Conservation (phyloP, 2,888 invertebrate species). For the Eutolmus rufibarbis region DNA sequence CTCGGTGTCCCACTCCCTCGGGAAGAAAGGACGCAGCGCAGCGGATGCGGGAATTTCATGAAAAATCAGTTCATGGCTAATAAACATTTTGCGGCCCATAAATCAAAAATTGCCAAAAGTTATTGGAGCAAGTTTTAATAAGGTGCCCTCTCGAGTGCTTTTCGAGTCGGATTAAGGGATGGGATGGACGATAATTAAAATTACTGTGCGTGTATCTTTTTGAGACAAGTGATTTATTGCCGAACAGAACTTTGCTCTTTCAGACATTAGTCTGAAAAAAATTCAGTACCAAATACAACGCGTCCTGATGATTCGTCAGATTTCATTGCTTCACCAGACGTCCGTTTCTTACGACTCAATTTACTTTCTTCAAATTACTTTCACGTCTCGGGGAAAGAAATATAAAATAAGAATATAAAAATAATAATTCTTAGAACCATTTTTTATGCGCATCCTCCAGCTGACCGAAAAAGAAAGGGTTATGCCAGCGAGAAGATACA, state of each 20-base stretch:
- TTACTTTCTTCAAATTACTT: neutral
- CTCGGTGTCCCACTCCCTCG: neutral
- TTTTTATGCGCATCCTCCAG: neutral
- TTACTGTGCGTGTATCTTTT: neutral
- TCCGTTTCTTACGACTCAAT: neutral
- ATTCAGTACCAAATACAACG: neutral
- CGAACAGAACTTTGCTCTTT: neutral
- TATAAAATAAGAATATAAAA: neutral
- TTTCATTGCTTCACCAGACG: neutral
- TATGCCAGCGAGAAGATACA: neutral
- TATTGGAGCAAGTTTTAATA: conserved; percentile 21
- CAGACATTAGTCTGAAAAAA: neutral
- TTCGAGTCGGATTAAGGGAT: neutral
- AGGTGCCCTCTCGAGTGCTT: neutral
- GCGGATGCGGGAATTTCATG: neutral
- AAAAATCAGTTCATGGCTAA: conserved; percentile 13
- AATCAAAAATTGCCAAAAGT: conserved; percentile 26
- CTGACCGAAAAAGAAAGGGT: neutral
- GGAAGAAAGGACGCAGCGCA: neutral
- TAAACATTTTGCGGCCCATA: conserved; percentile 4
- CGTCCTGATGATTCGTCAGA: neutral
- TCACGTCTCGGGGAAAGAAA: neutral
- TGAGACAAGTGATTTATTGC: neutral
- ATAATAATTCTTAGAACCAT: neutral
- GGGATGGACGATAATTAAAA: conserved; percentile 17